These are phyloP conservation scores for Agrochola litura DNA, from an alignment of 2,888 invertebrate genomes.

Conservation along the genomic window DNA sequence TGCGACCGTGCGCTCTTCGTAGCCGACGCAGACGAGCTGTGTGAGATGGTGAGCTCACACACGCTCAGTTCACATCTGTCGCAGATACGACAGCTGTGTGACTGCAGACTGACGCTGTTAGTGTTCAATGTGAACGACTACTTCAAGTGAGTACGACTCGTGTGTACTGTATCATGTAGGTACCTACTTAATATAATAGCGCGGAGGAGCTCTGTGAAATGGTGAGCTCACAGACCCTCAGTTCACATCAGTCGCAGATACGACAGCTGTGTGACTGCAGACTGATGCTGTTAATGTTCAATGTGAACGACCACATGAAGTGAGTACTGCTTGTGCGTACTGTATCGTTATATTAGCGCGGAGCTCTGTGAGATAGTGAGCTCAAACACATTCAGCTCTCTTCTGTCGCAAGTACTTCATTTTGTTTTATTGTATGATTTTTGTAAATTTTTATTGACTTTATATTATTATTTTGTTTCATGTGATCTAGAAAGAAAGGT, in stretches of 20 bases:
- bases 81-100: slow-evolving; percentile 60
- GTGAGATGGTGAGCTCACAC: slow-evolving; percentile 61
- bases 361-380: slow-evolving; percentile 66
- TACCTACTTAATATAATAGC: neutral
- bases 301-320: slow-evolving; percentile 85
- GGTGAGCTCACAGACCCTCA: slow-evolving; percentile 64
- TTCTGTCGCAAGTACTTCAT: neutral
- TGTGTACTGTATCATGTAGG: neutral
- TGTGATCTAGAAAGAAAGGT: slow-evolving; percentile 27
- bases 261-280: slow-evolving; percentile 70
- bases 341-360: slow-evolving; percentile 32
- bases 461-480: slow-evolving; percentile 10
- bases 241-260: too few relatives aligned
- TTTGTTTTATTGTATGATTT: neutral
- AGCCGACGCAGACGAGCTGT: slow-evolving; percentile 65
- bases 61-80: slow-evolving; percentile 69
- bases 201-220: slow-evolving; percentile 67
- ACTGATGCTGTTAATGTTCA: slow-evolving; percentile 83
- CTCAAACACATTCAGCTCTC: neutral
- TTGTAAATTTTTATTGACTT: neutral
- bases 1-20: slow-evolving; percentile 78
- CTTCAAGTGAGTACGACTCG: slow-evolving; percentile 80
- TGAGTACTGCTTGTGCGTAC: slow-evolving; percentile 66
- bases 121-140: slow-evolving; percentile 83
- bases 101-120: slow-evolving; percentile 80